A percentile compares a stretch with the other conserved stretches of the same genome.
phyloP scores from a whole-genome alignment of 2,113 vertebrate species.

The Leptobrachium leishanense region DNA sequence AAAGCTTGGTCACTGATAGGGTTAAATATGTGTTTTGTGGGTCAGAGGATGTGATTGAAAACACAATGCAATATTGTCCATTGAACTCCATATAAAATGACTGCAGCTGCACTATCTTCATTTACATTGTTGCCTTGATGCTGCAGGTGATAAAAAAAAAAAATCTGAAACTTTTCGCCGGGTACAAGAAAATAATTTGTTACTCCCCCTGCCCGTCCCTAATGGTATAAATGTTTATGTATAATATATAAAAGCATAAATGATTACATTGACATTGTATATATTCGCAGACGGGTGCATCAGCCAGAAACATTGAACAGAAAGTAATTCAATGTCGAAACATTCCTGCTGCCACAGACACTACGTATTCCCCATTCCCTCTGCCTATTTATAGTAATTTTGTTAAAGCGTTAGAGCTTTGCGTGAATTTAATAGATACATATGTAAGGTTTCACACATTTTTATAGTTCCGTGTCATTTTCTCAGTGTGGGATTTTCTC shows the following conservation, averaged over 20 bases:
- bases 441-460: conserved; percentile 10
- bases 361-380: neutral
- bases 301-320: neutral
- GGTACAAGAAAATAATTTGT: neutral
- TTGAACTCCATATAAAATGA: no score
- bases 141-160: neutral
- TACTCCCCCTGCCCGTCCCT: neutral
- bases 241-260: neutral
- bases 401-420: neutral
- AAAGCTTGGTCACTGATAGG: no score
- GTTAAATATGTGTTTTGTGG: no score
- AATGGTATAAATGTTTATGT: conserved; percentile 1
- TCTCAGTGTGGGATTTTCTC: conserved; percentile 36
- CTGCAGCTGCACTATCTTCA: no score
- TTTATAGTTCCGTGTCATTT: conserved; percentile 9
- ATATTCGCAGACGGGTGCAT: neutral
- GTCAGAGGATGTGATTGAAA: no score
- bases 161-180: neutral
- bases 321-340: neutral
- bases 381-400: neutral
- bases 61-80: no score
- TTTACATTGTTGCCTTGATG: no score
- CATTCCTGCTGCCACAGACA: neutral
- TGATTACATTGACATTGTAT: conserved; percentile 2
- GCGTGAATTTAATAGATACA: neutral